Conservation (phyloP, 2,888 invertebrate species). For the Chrysomela aeneicollis region DNA sequence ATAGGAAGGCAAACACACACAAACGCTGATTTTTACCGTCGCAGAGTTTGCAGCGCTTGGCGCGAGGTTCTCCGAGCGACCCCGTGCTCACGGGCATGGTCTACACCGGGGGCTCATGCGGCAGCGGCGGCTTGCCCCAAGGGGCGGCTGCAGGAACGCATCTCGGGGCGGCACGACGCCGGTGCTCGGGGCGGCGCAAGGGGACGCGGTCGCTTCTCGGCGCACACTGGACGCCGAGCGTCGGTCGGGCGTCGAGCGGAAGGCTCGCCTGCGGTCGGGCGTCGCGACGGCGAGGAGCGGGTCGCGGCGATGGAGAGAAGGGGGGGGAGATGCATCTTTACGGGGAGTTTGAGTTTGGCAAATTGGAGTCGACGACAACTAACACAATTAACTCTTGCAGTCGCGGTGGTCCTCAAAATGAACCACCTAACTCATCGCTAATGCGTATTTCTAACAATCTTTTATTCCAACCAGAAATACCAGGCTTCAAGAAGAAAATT, state of each 20-base stretch:
- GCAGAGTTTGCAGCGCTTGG: constrained; percentile 92
- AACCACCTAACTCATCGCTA: too few relatives aligned
- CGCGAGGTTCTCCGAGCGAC: constrained; percentile 78
- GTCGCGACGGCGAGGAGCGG: background rate
- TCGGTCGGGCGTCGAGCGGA: constrained; percentile 1
- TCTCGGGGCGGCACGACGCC: background rate
- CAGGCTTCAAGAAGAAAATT: too few relatives aligned
- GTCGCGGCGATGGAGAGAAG: too few relatives aligned
- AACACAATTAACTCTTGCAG: too few relatives aligned
- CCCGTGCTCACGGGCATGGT: constrained; percentile 72
- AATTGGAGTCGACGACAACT: too few relatives aligned
- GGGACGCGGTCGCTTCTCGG: background rate
- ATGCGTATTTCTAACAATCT: too few relatives aligned
- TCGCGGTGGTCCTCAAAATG: too few relatives aligned
- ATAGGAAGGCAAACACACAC: background rate
- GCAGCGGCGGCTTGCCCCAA: constrained; percentile 10
- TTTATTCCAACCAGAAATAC: too few relatives aligned
- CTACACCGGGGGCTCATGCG: constrained; percentile 48
- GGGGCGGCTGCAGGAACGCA: constrained; percentile 12
- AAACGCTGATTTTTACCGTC: constrained; percentile 69
- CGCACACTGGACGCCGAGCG: background rate
- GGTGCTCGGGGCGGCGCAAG: background rate
- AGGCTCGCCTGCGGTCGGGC: background rate
- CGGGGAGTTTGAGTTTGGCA: too few relatives aligned
- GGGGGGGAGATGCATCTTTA: too few relatives aligned